Evolutionary conservation across 2,113 vertebrate genomes (phyloP), one percentile per base, ranked within the genome.

Genomic region (Ctenomys sociabilis): DNA sequence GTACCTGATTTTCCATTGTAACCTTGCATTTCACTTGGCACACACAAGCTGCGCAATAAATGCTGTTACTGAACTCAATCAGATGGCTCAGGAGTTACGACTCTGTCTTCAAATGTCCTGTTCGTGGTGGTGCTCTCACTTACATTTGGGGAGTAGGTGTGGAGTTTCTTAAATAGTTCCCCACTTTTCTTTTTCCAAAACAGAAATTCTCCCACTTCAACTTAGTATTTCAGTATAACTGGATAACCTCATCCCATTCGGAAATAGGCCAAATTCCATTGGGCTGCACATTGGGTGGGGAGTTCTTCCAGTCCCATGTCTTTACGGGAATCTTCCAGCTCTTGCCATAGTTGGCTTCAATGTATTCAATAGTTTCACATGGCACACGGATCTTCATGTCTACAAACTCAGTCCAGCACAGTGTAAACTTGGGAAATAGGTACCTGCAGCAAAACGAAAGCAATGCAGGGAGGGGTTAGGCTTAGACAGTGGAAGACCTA

Each of bases 241-340:
- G 99, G 96, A 99, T 99, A 49, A 99, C 99, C 22, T 99, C 98
- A 12, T 99, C 99, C 99, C 99, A 99, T 54, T 99, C 99, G 40
- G 98, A 97, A 0, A 99, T 93, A 17, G 99, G 99, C 99, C 99
- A 99, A 85, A 99, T 78, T 4, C 99, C 99, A 0, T 99, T 99
- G 96, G 98, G 98, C 95, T 98, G 98, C 43, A 99, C 99, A 0
- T 99, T 99, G 59, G 98, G 96, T 0, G 99, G 99, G 0, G 99
- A 99, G 95, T 90, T 99, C 94, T 99, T 99, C 99, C 99, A 99
- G 98, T 99, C 99, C 99, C 99, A 99, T 0, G 32, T 97, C 97
- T 98, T 99, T 64, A 99, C 96, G 37, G 99, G 99, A 90, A 99
- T 97, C 91, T 98, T 99, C 99, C 99, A 99, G 91, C 98, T 98